phyloP scores from a whole-genome alignment of 2,113 vertebrate genomes.

The Bujurquina vittata region DNA sequence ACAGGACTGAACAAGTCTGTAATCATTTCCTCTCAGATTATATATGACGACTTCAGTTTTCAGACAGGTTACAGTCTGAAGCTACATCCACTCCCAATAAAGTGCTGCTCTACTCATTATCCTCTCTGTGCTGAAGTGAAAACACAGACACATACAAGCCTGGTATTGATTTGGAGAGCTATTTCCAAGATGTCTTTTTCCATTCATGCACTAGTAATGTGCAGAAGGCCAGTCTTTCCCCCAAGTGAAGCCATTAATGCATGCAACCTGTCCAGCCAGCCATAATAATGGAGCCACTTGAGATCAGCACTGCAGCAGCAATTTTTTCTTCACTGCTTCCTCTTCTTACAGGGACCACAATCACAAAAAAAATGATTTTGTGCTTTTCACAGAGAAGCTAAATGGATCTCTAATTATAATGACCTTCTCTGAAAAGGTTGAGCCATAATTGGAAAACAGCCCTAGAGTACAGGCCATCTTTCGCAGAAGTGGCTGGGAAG shows the following conservation, averaged over 20 bases:
- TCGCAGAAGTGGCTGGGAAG: slow-evolving; percentile 60
- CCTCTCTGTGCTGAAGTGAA: slow-evolving; percentile 42
- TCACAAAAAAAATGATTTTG: slow-evolving; percentile 83
- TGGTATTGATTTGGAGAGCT: slow-evolving; percentile 76
- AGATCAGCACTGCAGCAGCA: slow-evolving; percentile 71
- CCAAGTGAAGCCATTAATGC: slow-evolving; percentile 76
- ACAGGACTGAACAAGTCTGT: not conserved
- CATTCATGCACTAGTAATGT: slow-evolving; percentile 70
- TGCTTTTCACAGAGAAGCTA: slow-evolving; percentile 84
- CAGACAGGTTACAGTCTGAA: slow-evolving; percentile 9
- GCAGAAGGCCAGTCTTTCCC: slow-evolving; percentile 80
- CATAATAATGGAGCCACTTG: slow-evolving; percentile 89
- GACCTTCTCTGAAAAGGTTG: slow-evolving; percentile 79
- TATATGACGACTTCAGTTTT: slow-evolving; percentile 41
- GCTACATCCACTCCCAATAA: slow-evolving; percentile 22
- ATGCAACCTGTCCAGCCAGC: slow-evolving; percentile 76
- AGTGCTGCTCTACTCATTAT: slow-evolving; percentile 61
- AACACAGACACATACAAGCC: slow-evolving; percentile 55
- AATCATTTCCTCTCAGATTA: slow-evolving; percentile 11
- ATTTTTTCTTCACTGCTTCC: not conserved
- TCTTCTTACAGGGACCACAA: slow-evolving; percentile 77
- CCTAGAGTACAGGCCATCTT: slow-evolving; percentile 71
- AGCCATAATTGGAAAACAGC: slow-evolving; percentile 79
- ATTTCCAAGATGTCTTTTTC: slow-evolving; percentile 70
- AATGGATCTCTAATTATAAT: slow-evolving; percentile 80